A percentile compares a stretch with the other conserved stretches of the same genome.
These are phyloP conservation scores for Leptobrachium ailaonicum DNA, from an alignment of 2,113 vertebrate genomes.

Conservation along the genomic window DNA sequence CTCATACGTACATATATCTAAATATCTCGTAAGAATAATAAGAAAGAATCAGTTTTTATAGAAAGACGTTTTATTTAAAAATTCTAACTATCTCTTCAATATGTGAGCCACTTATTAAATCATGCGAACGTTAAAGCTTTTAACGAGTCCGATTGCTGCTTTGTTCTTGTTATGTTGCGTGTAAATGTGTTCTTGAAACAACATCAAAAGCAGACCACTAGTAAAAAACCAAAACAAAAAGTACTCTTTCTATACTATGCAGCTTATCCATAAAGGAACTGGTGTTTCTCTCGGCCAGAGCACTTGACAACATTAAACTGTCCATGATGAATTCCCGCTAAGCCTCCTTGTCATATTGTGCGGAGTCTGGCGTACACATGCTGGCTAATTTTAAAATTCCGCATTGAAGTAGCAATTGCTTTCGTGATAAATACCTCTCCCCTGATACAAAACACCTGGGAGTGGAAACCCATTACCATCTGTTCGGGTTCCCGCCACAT, in stretches of 20 bases:
- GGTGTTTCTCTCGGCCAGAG: too few relatives aligned
- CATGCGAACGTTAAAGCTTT: too few relatives aligned
- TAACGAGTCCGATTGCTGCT: too few relatives aligned
- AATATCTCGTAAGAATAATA: too few relatives aligned
- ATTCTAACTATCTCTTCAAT: too few relatives aligned
- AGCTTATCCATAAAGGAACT: too few relatives aligned
- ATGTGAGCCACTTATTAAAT: too few relatives aligned
- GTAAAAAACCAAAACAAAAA: background rate
- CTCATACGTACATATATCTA: too few relatives aligned
- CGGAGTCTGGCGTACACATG: background rate
- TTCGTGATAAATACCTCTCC: background rate
- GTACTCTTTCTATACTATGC: background rate
- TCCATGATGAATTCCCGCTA: background rate
- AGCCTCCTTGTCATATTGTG: background rate
- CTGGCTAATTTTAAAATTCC: background rate
- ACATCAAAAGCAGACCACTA: background rate
- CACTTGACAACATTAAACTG: background rate
- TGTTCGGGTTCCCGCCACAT: background rate
- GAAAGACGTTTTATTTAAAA: too few relatives aligned
- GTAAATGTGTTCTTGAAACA: too few relatives aligned
- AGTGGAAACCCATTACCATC: background rate
- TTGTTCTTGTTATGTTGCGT: too few relatives aligned
- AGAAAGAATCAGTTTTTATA: too few relatives aligned
- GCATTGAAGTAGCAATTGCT: background rate
- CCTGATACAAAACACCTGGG: background rate